Base-by-base conservation (phyloP, 2,888 invertebrate species). In the Adelphocoris suturalis region DNA sequence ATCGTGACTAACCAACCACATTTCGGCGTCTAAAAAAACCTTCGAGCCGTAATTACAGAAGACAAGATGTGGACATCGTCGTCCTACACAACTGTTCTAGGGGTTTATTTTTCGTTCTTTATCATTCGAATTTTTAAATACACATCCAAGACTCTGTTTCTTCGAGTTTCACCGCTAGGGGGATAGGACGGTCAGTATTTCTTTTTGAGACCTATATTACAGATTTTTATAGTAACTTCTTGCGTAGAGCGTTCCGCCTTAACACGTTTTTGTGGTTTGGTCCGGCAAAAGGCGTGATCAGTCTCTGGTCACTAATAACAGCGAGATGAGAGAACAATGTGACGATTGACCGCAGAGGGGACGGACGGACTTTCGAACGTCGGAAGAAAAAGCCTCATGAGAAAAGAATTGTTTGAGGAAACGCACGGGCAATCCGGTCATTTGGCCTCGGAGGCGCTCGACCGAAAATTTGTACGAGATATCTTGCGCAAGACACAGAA, bases 1-100 rank as follows among this genome's bases (percentile, higher is more conserved):
- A 78, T 28, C 78, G 78, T 78, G 78, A 78, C 78, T 78, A 28
- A 78, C 78, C 78, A 78, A 78, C 78, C 78, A 46, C 78, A 78
- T 78, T 78, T 78, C 78, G 78, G 78, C 47, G 16, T 47, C n/a
- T 11, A 19, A 46, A 46, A 0, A 46, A 47, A 14, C 37, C 37
- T 37, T 37, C 9, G 28, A 78, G 7, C 37, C 47, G n/a, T 78
- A 78, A 78, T 78, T 78, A 78, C 28, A 78, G 78, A 3, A 23
- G n/a, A 5, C 37, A 76, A 37, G 76, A 76, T 46, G 37, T 28
- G 78, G 78, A 46, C 78, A 78, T 78, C 78, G 46, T 47, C n/a
- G 46, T 47, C n/a, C 5, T 61, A 3, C 23, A 23, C 23, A 57
- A 57, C n/a, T 57, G 5, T 16, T 16, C 57, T 3, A 68, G 7